Base-by-base conservation (phyloP, 2,797 vertebrate genomes). In the Erithacus rubecula region DNA sequence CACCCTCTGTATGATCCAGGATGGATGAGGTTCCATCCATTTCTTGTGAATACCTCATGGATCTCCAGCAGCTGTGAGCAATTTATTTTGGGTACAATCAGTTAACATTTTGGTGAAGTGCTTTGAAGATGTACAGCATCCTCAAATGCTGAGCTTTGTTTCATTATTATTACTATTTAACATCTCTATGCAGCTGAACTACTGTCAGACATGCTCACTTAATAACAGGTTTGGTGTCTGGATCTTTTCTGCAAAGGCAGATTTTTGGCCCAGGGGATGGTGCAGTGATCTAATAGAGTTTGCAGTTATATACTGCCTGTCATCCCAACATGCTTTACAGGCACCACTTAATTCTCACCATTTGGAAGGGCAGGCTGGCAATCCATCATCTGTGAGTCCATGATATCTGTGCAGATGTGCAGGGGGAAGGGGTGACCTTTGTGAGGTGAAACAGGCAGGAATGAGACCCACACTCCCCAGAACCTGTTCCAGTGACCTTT, bases 131-230 rank as follows among this genome's bases (percentile, higher is more conserved):
- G 46, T 71, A 37, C 89, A 89, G 90, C 71, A 20, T 53, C 93
- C 84, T 95, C 86, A 17, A 60, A 36, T 0, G 6, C 79, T 15
- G 90, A 78, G 92, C 46, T 67, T 67, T 46, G 75, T 68, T 85
- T 71, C 89, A 23, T 92, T 94, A 89, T 87, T 80, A 79, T 43
- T 93, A 1, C 78, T 51, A 92, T 93, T 95, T 95, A 92, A 96
- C 93, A 84, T 95, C 82, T 85, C 92, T 27, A 3, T 7, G 6
- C 79, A 83, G 89, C 89, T 52, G 79, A 95, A 93, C 85, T 86
- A 67, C 94, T 96, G 89, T 96, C 92, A 96, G 94, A 53, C 67
- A 43, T 55, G 46, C 64, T 86, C 88, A 63, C 71, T 96, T 95
- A 74, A 89, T 77, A 87, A 87, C 15, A 7, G 3, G 1, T 39